Conservation (phyloP, 2,113 vertebrate species). For the Daubentonia madagascariensis region DNA sequence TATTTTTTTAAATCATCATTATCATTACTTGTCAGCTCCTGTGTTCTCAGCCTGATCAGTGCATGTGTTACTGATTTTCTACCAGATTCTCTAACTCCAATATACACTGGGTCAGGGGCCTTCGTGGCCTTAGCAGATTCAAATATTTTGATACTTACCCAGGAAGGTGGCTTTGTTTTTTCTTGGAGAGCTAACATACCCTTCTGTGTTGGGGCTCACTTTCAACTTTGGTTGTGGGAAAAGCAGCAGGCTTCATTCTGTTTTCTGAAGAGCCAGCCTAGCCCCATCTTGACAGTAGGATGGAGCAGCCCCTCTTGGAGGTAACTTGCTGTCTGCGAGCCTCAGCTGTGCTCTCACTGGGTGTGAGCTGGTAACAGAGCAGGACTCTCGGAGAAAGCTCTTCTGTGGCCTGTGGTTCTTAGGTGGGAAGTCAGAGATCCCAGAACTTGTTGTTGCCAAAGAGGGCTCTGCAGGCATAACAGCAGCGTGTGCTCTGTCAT, state of each 20-base stretch:
- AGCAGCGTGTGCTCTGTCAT: neutral
- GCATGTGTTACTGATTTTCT: neutral
- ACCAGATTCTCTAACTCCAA: neutral
- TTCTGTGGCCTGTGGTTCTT: neutral
- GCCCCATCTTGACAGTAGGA: neutral
- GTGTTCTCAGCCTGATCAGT: neutral
- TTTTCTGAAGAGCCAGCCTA: neutral
- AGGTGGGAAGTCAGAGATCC: neutral
- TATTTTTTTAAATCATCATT: neutral
- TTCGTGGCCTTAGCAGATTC: neutral
- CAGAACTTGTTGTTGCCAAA: neutral
- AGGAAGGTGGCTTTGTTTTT: neutral
- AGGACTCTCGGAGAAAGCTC: neutral
- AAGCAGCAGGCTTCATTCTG: neutral
- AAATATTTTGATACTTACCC: neutral
- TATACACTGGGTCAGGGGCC: neutral
- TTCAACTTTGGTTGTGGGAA: neutral
- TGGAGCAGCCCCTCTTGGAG: neutral
- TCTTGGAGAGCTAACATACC: neutral
- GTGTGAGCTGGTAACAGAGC: too few relatives aligned
- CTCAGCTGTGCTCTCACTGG: accelerated
- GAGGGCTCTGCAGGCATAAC: neutral
- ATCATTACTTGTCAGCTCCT: neutral
- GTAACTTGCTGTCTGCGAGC: neutral
- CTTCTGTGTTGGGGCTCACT: neutral